A percentile compares a stretch with the other conserved stretches of the same genome.
Evolutionary conservation across 2,113 vertebrate species (phyloP).

Genomic region (Cariama cristata): DNA sequence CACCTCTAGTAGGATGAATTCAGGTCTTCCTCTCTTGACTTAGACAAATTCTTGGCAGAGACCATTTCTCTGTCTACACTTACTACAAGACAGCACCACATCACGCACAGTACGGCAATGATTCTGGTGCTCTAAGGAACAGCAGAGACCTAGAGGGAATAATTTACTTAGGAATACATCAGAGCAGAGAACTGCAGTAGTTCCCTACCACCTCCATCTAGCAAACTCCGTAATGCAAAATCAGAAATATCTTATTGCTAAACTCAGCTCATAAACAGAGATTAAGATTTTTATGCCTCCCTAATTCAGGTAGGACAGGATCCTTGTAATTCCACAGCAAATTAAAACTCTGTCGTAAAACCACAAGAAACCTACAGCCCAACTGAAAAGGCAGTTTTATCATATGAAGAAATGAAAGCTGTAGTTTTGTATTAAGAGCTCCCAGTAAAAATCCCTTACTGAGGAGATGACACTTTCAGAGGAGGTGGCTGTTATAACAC

Average conservation of each 20-base stretch:
- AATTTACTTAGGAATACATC: not conserved
- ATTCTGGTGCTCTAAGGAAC: not conserved
- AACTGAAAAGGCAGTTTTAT: not conserved
- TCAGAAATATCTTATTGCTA: not conserved
- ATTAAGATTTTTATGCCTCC: not conserved
- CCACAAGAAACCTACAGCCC: not conserved
- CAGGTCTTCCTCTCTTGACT: not conserved
- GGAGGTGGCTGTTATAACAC: not conserved
- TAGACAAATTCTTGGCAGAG: not conserved
- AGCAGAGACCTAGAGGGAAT: not conserved
- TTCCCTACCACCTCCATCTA: not conserved
- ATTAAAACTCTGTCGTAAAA: not conserved
- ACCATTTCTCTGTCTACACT: not conserved
- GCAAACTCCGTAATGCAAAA: not conserved
- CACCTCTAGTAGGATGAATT: not conserved
- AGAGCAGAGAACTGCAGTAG: not conserved
- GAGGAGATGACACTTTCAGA: not conserved
- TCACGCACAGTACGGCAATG: not conserved
- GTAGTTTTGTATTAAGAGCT: not conserved
- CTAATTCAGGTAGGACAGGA: not conserved
- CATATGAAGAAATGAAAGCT: not conserved
- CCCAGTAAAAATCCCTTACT: not conserved
- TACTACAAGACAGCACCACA: not conserved
- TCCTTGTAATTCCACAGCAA: not conserved
- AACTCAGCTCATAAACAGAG: not conserved